phyloP scores from a whole-genome alignment of 2,888 invertebrate genomes.

The Seira sanloemensis region DNA sequence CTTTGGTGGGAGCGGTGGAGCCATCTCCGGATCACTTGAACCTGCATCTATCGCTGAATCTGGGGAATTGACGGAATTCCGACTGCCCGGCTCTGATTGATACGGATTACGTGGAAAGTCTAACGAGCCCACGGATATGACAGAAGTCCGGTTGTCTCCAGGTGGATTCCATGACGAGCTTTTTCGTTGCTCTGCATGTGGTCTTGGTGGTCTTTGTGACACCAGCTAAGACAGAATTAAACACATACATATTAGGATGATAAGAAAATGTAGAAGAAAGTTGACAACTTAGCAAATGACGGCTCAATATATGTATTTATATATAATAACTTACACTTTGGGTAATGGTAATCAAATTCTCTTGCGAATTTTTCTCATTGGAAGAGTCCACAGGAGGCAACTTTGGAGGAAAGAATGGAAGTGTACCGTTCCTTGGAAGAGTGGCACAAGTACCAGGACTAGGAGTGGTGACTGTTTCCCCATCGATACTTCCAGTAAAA shows the following conservation, averaged over 20 bases:
- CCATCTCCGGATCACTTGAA: constrained; percentile 44
- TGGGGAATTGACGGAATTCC: constrained; percentile 62
- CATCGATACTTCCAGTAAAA: constrained; percentile 66
- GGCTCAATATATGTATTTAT: background rate
- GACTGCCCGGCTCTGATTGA: constrained; percentile 55
- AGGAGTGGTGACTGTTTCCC: constrained; percentile 25
- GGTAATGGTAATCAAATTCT: constrained; percentile 65
- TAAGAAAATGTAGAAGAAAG: constrained; percentile 15
- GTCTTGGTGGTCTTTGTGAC: constrained; percentile 68
- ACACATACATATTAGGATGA: too few relatives aligned
- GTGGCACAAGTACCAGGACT: constrained; percentile 54
- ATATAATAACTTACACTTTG: constrained; percentile 57
- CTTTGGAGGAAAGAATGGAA: constrained; percentile 49
- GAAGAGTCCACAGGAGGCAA: constrained; percentile 56
- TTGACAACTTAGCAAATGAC: background rate
- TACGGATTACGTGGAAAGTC: constrained; percentile 35
- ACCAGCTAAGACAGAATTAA: constrained; percentile 68
- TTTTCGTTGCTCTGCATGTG: constrained; percentile 60
- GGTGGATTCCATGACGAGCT: constrained; percentile 65
- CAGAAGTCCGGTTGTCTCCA: constrained; percentile 54
- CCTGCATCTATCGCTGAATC: constrained; percentile 54
- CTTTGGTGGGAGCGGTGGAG: constrained; percentile 70
- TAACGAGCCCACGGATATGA: constrained; percentile 53
- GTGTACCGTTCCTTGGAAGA: constrained; percentile 64
- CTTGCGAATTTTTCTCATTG: constrained; percentile 48